Percentiles rank a stretch among this genome's conserved stretches.
Evolutionary conservation across 2,797 vertebrate species (phyloP).

Genomic region (Sebastes taczanowskii): DNA sequence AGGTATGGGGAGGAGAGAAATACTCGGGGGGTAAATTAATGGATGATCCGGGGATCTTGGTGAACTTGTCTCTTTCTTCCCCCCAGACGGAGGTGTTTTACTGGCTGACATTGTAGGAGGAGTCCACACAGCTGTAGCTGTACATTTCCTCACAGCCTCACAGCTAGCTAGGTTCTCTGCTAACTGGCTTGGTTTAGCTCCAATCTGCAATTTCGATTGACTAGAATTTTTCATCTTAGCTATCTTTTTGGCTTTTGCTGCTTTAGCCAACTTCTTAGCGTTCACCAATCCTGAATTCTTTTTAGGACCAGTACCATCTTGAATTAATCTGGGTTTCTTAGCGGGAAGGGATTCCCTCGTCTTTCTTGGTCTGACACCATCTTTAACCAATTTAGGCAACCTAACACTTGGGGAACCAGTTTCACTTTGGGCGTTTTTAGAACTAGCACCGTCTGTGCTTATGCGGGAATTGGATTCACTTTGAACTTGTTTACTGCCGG

Average conservation of each 20-base stretch:
- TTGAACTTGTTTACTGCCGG: neutral
- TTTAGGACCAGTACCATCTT: neutral
- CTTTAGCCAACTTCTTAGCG: slow-evolving; percentile 26
- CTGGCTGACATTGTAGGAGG: slow-evolving; percentile 34
- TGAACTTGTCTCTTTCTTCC: slow-evolving; percentile 1
- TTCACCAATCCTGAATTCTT: neutral
- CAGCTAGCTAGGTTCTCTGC: neutral
- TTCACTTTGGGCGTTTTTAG: neutral
- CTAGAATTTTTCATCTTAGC: slow-evolving; percentile 6
- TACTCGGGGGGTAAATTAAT: neutral
- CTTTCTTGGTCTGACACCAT: neutral
- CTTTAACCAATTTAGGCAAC: neutral
- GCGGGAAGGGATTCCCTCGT: neutral
- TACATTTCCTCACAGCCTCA: slow-evolving; percentile 5
- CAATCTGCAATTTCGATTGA: neutral
- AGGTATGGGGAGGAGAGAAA: slow-evolving; percentile 27
- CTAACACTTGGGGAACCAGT: neutral
- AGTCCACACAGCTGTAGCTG: slow-evolving; percentile 51
- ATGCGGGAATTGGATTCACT: neutral
- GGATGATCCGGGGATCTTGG: neutral
- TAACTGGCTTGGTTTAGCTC: neutral
- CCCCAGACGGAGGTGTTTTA: neutral
- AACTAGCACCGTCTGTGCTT: neutral
- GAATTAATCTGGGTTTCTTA: slow-evolving; percentile 36
- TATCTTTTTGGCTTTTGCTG: slow-evolving; percentile 16